A percentile compares a stretch with the other conserved stretches of the same genome.
Evolutionary conservation across 2,113 vertebrate genomes (phyloP).

Genomic region (Nasalis larvatus): DNA sequence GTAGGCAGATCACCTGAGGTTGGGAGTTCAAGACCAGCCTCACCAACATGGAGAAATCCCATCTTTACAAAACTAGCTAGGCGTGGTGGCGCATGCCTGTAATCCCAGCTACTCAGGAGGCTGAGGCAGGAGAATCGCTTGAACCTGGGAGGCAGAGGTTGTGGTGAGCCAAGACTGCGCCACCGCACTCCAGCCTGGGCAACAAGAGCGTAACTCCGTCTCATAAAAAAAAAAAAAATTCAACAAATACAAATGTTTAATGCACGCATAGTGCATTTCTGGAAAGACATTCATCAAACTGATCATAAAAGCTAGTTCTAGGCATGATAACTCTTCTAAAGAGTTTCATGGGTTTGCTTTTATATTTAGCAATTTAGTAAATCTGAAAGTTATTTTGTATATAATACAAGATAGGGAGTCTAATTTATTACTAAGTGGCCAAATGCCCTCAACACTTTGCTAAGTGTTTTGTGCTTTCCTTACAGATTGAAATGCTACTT

Average conservation of each 20-base stretch:
- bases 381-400: background rate
- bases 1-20: too few species aligned
- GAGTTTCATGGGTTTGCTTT: background rate
- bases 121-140: too few species aligned
- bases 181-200: too few species aligned
- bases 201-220: too few species aligned
- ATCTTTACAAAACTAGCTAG: too few species aligned
- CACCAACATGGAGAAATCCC: too few species aligned
- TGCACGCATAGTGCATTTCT: background rate
- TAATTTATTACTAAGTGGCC: background rate
- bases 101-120: too few species aligned
- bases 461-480: background rate
- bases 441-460: background rate
- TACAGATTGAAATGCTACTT: background rate
- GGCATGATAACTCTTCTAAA: background rate
- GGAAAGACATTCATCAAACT: background rate
- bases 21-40: too few species aligned
- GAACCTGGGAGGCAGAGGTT: too few species aligned
- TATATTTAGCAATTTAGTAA: background rate
- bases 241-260: background rate
- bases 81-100: too few species aligned
- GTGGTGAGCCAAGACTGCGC: too few species aligned
- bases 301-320: background rate
- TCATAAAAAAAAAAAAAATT: background rate
- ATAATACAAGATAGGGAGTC: background rate